Conservation (phyloP, 2,113 vertebrate genomes). For the Dasyornis broadbenti region DNA sequence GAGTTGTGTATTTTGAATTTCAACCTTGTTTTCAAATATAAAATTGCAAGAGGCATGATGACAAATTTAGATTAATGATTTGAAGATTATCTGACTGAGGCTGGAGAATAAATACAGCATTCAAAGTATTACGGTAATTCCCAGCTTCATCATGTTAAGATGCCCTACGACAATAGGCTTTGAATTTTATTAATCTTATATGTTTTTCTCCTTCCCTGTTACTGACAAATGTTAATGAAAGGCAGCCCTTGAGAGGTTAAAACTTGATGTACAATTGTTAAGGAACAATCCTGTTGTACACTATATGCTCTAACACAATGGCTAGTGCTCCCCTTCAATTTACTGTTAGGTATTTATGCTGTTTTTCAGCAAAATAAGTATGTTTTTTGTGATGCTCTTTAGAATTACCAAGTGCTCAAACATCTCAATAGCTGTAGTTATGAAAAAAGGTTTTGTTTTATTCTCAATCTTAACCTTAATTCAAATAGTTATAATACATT, state of each 20-base stretch:
- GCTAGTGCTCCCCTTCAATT: not conserved
- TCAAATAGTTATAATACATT: not conserved
- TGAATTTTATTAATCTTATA: not conserved
- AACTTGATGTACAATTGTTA: not conserved
- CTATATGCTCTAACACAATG: not conserved
- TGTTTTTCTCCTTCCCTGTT: not conserved
- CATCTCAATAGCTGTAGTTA: not conserved
- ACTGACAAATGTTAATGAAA: not conserved
- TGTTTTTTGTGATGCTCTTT: not conserved
- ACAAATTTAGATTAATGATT: not conserved
- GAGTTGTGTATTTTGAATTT: not conserved
- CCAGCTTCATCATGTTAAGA: not conserved
- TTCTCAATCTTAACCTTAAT: not conserved
- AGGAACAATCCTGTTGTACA: not conserved
- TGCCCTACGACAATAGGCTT: not conserved
- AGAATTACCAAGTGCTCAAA: not conserved
- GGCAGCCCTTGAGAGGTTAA: not conserved
- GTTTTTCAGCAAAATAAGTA: not conserved
- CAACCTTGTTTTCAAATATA: not conserved
- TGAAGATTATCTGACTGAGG: not conserved
- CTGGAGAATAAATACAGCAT: not conserved
- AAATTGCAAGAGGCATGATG: not conserved
- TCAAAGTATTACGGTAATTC: not conserved
- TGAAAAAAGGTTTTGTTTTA: not conserved
- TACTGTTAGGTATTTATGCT: rapidly evolving